phyloP scores from a whole-genome alignment of 2,888 invertebrate genomes.

The Eilema caniola region DNA sequence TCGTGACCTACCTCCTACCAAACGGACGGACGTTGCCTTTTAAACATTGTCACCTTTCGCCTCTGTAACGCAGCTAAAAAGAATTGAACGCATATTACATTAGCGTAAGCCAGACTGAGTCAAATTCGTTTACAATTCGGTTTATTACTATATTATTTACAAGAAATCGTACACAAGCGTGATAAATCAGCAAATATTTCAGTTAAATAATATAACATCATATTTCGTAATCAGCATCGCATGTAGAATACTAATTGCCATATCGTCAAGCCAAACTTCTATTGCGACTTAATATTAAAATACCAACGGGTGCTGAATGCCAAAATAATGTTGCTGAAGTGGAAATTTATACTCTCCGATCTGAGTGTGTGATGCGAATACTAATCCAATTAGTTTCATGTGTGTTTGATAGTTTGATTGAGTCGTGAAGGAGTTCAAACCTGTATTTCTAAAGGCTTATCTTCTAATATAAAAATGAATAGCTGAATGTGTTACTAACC shows the following conservation, averaged over 20 bases:
- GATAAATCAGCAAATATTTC: neutral
- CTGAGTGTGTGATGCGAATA: constrained; percentile 19
- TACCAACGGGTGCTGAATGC: constrained; percentile 47
- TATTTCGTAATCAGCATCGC: constrained; percentile 61
- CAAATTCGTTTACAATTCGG: too few relatives aligned
- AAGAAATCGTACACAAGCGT: neutral
- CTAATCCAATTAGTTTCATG: constrained; percentile 9
- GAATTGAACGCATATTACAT: too few relatives aligned
- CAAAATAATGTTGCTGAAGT: constrained; percentile 22
- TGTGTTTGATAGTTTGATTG: neutral
- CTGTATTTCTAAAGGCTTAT: neutral
- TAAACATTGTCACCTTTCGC: too few relatives aligned
- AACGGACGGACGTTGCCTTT: too few relatives aligned
- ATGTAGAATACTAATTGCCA: constrained; percentile 43
- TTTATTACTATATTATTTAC: neutral
- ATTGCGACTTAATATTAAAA: constrained; percentile 54
- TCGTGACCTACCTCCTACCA: too few relatives aligned
- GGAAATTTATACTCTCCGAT: constrained; percentile 21
- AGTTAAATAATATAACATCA: constrained; percentile 39
- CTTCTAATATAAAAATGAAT: too few relatives aligned
- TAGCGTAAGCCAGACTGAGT: too few relatives aligned
- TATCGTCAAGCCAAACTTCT: constrained; percentile 53
- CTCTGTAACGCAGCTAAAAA: too few relatives aligned
- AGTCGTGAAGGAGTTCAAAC: constrained; percentile 10
- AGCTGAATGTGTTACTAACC: too few relatives aligned